Conservation (phyloP, 2,113 vertebrate genomes). For the Menidia beryllina region DNA sequence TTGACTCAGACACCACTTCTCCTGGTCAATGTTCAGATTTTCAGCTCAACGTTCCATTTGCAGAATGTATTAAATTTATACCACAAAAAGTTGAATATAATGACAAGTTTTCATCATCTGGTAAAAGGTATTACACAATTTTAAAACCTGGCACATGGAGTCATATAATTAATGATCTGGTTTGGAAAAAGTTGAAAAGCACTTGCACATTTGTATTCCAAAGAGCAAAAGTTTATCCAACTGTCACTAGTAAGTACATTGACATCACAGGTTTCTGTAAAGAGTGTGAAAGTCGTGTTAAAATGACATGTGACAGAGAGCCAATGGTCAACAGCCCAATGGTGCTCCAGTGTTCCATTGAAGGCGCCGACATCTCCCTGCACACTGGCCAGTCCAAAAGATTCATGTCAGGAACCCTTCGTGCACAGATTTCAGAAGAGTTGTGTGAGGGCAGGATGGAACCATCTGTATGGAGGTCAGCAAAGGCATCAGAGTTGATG, state of each 20-base stretch:
- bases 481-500: not conserved
- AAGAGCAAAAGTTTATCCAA: not conserved
- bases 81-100: not conserved
- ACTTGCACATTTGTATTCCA: not conserved
- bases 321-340: slow-evolving; percentile 1
- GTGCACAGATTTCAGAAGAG: too few species aligned
- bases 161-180: not conserved
- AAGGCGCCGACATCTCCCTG: not conserved
- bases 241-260: not conserved
- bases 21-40: not conserved
- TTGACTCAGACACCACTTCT: not conserved
- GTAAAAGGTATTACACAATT: not conserved
- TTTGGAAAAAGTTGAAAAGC: not conserved
- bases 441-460: slow-evolving; percentile 4
- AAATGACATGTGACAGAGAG: not conserved
- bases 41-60: not conserved
- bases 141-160: not conserved
- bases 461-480: not conserved
- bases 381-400: not conserved
- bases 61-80: not conserved
- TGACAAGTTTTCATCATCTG: not conserved
- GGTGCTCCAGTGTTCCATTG: not conserved
- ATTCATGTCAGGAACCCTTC: not conserved
- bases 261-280: not conserved
- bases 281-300: not conserved